Evolutionary conservation across 2,797 vertebrate species (phyloP), one percentile per base, ranked within the genome.

Genomic region (Epinephelus malabaricus): DNA sequence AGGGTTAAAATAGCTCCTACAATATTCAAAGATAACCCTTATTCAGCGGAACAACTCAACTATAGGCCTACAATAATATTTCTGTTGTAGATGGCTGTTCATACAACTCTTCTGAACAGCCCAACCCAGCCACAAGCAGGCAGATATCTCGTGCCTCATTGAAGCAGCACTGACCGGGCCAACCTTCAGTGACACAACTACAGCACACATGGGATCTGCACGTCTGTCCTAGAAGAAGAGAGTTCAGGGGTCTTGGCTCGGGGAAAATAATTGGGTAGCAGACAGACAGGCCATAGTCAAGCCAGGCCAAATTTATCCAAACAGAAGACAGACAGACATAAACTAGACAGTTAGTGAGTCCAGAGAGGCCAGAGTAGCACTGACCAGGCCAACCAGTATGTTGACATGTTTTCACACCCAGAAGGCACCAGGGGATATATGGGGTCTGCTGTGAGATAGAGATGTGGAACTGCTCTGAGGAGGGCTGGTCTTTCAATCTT

Each of bases 211-310:
- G 89, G 86, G 83, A 88, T 82, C 76, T 45, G 55, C 73, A 74
- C 59, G 76, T 87, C 83, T 81, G 71, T 83, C 81, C 85, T 51
- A 61, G 74, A 85, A 82, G 84, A 82, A 51, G 65, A 54, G 77
- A 83, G 90, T 87, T 93, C 88, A 91, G 73, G 86, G 92, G 88
- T 93, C 86, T 71, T 67, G 76, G 85, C 89, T 86, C 12, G 10
- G 79, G 78, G 68, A 89, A 93, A 92, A 91, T 94, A 94, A 94
- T 92, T 94, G 92, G 92, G 72, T 82, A 82, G 69, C 54, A 83
- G 84, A 86, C 65, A 84, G 89, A 92, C 89, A 88, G 86, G 82
- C 64, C 83, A 84, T 69, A 86, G 77, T 85, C 54, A 51, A 87
- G 83, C 83, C 87, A 85, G 88, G 86, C 77, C 88, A 86, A 84